phyloP scores from a whole-genome alignment of 2,888 invertebrate species.

The Amorpha juglandis region DNA sequence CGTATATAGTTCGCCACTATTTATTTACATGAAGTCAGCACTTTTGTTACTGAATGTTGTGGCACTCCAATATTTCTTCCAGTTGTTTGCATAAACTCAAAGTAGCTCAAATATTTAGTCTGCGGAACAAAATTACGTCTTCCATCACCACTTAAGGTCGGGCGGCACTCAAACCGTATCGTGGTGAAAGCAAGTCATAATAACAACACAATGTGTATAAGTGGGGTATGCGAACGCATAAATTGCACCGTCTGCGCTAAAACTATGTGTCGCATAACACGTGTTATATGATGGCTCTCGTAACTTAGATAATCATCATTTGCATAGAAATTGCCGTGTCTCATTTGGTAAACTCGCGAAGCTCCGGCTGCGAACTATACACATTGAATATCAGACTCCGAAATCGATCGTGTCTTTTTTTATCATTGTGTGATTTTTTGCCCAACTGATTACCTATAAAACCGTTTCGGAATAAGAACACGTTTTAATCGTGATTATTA shows the following conservation, averaged over 20 bases:
- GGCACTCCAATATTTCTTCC: background rate
- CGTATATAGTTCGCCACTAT: background rate
- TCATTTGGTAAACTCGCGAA: background rate
- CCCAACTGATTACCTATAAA: background rate
- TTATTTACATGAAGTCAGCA: slow-evolving; percentile 12
- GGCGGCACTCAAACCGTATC: slow-evolving; percentile 32
- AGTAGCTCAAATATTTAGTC: slow-evolving; percentile 20
- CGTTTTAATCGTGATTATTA: background rate
- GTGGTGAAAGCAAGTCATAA: slow-evolving; percentile 46
- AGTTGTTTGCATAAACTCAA: slow-evolving; percentile 1
- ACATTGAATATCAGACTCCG: background rate
- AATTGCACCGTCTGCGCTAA: slow-evolving; percentile 44
- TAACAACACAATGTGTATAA: slow-evolving; percentile 49
- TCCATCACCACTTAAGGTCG: slow-evolving; percentile 30
- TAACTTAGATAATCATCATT: slow-evolving; percentile 30
- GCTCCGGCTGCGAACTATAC: background rate
- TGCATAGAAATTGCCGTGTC: slow-evolving; percentile 14
- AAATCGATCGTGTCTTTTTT: background rate
- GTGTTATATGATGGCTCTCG: slow-evolving; percentile 36
- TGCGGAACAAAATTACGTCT: slow-evolving; percentile 28
- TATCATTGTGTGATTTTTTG: background rate
- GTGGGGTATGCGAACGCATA: slow-evolving; percentile 48
- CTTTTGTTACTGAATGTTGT: background rate
- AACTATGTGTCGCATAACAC: slow-evolving; percentile 35
- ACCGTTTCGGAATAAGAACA: background rate